phyloP scores from a whole-genome alignment of 2,113 vertebrate species.

The Cebidichthys violaceus region DNA sequence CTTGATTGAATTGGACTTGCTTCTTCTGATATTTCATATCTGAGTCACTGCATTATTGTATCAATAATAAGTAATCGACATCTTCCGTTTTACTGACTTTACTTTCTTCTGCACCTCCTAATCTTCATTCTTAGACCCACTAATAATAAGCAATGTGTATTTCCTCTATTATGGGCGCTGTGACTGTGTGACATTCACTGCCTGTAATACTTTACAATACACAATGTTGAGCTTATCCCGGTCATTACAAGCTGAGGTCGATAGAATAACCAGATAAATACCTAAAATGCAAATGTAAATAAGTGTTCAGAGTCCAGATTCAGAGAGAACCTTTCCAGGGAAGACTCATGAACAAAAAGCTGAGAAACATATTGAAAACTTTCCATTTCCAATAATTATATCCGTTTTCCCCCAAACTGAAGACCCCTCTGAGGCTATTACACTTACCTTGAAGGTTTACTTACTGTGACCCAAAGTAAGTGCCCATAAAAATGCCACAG shows the following conservation, averaged over 20 bases:
- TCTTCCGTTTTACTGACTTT: slow-evolving; percentile 7
- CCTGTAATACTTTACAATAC: slow-evolving; percentile 23
- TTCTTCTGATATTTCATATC: slow-evolving; percentile 19
- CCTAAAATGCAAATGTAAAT: slow-evolving; percentile 35
- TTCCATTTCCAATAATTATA: slow-evolving; percentile 62
- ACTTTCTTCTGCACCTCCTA: neutral
- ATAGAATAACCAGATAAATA: slow-evolving; percentile 45
- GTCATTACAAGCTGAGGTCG: slow-evolving; percentile 27
- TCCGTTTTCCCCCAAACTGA: slow-evolving; percentile 46
- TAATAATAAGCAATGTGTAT: slow-evolving; percentile 16
- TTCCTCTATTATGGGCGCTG: slow-evolving; percentile 10
- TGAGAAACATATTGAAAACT: slow-evolving; percentile 48
- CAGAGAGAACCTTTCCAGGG: neutral
- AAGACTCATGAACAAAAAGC: slow-evolving; percentile 25
- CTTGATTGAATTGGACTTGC: neutral
- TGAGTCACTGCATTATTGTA: slow-evolving; percentile 23
- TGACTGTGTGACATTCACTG: slow-evolving; percentile 22
- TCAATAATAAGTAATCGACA: slow-evolving; percentile 2
- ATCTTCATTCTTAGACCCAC: slow-evolving; percentile 1
- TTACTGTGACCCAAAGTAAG: slow-evolving; percentile 73
- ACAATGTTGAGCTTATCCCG: slow-evolving; percentile 30
- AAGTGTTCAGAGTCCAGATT: slow-evolving; percentile 8
- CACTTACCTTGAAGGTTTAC: slow-evolving; percentile 73
- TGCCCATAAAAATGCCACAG: slow-evolving; percentile 73
- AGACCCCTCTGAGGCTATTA: slow-evolving; percentile 69